Evolutionary conservation across 1,140 invertebrate species (phyloP).

Genomic region (Heliconius nattereri): DNA sequence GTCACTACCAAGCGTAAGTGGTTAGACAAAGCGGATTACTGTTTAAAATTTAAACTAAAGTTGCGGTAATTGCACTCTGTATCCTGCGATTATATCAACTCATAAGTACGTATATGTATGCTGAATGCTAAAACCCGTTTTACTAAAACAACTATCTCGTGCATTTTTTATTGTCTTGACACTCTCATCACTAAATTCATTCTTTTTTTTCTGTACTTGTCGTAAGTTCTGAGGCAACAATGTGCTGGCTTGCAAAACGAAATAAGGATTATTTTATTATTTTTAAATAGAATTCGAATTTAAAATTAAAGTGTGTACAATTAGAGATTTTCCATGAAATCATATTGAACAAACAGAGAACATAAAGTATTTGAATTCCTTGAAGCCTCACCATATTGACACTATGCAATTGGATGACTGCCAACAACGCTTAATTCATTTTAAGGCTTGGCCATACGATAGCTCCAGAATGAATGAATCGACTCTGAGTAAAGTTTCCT

Average conservation of each 20-base stretch:
- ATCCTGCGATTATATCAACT: background rate
- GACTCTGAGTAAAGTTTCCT: background rate
- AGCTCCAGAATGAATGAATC: background rate
- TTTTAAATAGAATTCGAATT: background rate
- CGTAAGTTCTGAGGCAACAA: no score
- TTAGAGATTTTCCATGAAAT: background rate
- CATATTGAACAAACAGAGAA: background rate
- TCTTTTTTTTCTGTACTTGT: no score
- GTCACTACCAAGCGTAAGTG: slow-evolving; percentile 6
- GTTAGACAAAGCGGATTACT: slow-evolving; percentile 16
- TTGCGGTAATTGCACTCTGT: slow-evolving; percentile 4
- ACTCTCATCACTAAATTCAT: background rate
- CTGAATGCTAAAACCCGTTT: background rate
- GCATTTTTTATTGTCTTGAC: background rate
- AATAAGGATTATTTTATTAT: no score
- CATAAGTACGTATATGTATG: background rate
- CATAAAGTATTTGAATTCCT: slow-evolving; percentile 5
- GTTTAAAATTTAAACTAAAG: background rate
- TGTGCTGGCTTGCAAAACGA: no score
- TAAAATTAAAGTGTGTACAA: background rate
- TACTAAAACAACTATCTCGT: background rate
- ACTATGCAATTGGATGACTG: slow-evolving; percentile 4
- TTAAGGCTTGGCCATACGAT: background rate
- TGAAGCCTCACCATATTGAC: slow-evolving; percentile 5
- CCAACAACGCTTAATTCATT: slow-evolving; percentile 13